Percentiles rank a stretch among this genome's conserved stretches.
phyloP scores from a whole-genome alignment of 2,888 invertebrate genomes.

The Stenurella melanura region DNA sequence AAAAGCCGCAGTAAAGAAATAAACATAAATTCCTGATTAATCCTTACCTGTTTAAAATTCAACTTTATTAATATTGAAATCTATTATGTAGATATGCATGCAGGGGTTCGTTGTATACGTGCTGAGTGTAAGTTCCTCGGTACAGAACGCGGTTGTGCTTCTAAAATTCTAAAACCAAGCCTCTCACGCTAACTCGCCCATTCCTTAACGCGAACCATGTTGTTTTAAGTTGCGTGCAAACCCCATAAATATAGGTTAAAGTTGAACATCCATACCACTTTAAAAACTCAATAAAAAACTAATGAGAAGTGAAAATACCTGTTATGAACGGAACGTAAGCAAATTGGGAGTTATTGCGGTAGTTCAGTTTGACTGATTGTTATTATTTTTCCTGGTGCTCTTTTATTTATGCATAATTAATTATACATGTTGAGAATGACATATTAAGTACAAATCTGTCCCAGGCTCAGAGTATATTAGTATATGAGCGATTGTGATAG shows the following conservation, averaged over 20 bases:
- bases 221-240: conserved; percentile 44
- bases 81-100: conserved; percentile 24
- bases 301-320: conserved; percentile 48
- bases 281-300: conserved; percentile 50
- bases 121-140: conserved; percentile 4
- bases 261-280: conserved; percentile 51
- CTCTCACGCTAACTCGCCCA: conserved; percentile 21
- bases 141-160: conserved; percentile 28
- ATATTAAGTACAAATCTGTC: neutral
- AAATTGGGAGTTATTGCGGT: conserved; percentile 41
- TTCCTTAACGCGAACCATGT: conserved; percentile 32
- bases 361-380: conserved; percentile 2
- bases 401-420: neutral
- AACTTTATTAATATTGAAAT: conserved; percentile 21
- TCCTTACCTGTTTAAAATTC: neutral
- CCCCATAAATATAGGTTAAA: conserved; percentile 50
- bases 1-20: neutral
- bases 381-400: neutral
- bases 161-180: conserved; percentile 34
- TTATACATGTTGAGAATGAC: neutral
- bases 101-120: conserved; percentile 14
- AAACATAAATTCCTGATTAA: neutral
- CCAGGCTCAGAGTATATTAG: too few species aligned
- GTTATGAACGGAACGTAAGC: conserved; percentile 40
- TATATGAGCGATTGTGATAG: too few species aligned